These are phyloP conservation scores for Neosilurus mollespiculum DNA, from an alignment of 2,797 vertebrate species.

Conservation along the genomic window DNA sequence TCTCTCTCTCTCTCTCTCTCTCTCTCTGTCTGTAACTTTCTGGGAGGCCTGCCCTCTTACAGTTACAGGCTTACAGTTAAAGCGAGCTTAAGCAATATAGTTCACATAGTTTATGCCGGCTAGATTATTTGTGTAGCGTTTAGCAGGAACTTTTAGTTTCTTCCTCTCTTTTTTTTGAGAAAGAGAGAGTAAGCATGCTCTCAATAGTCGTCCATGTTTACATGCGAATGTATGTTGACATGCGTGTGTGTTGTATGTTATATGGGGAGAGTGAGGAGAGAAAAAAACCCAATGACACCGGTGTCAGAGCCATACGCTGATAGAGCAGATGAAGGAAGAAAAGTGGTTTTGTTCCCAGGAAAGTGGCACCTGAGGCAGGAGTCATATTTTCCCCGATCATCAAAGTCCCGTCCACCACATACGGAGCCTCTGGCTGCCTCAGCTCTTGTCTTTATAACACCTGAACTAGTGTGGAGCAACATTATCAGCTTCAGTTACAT, in stretches of 20 bases:
- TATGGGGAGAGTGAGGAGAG: background rate
- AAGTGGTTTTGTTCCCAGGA: constrained; percentile 47
- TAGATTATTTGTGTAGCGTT: constrained; percentile 69
- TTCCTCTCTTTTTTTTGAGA: background rate
- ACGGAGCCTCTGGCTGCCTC: constrained; percentile 44
- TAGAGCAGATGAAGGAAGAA: constrained; percentile 48
- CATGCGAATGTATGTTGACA: constrained; percentile 19
- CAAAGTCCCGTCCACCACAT: constrained; percentile 53
- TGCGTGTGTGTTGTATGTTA: constrained; percentile 9
- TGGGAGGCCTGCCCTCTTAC: constrained; percentile 49
- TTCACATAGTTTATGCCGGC: constrained; percentile 66
- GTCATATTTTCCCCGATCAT: constrained; percentile 57
- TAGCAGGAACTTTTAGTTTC: constrained; percentile 59
- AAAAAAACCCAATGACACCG: constrained; percentile 44
- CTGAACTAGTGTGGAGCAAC: constrained; percentile 56
- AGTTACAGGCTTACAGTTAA: constrained; percentile 57
- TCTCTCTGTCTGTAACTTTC: background rate
- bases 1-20: background rate
- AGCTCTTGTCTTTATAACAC: constrained; percentile 50
- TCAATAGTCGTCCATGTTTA: background rate
- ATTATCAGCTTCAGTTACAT: constrained; percentile 51
- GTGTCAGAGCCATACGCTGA: constrained; percentile 50
- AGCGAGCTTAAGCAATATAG: constrained; percentile 61
- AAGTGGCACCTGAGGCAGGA: constrained; percentile 53
- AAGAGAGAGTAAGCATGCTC: background rate